Base-by-base conservation (phyloP, 2,888 invertebrate species). In the Phymatocera aterrima region DNA sequence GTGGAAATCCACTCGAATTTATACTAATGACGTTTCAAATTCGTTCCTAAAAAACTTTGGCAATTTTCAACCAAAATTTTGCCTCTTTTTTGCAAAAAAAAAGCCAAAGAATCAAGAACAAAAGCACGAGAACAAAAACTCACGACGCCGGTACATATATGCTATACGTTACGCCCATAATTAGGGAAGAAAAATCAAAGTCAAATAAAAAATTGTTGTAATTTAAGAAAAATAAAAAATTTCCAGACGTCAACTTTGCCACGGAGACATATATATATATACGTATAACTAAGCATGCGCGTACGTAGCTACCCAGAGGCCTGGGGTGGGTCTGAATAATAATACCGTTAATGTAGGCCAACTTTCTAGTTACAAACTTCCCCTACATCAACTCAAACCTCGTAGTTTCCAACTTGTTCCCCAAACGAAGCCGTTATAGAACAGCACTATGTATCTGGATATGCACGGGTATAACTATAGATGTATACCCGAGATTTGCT, bases 351-450 rank as follows among this genome's bases (percentile, higher is more conserved):
- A 64, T 64, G 61, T 64, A 18, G 61, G 61, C 61, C 61, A 64
- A 64, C 61, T 64, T 64, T 37, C 61, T 64, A 64, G 61, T 64
- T 64, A 64, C 61, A 64, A 64, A 64, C 61, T 37, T 21, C 61
- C 61, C 8, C 51, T 3, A 51, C 1, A 64, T 37, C 61, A 64
- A 64, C 61, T 64, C 61, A 64, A 64, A 64, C 37, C 61, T 64
- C 61, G 21, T 37, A 37, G 61, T 64, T 57, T n/a, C 61, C 8
- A 64, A 64, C 61, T 64, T 64, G 61, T 64, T 64, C n/a, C n/a
- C 61, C 61, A 64, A 64, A 64, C 61, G 61, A 37, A 64, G 34
- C 61, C 37, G 61, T 64, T 37, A 64, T 37, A 64, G 31, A 18
- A 34, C 61, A 64, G 60, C 6, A 18, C 37, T n/a, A 61, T 61